Percentiles rank a stretch among this genome's conserved stretches.
These are phyloP conservation scores for Nymphalis c-album DNA, from an alignment of 2,888 invertebrate genomes.

Conservation along the genomic window DNA sequence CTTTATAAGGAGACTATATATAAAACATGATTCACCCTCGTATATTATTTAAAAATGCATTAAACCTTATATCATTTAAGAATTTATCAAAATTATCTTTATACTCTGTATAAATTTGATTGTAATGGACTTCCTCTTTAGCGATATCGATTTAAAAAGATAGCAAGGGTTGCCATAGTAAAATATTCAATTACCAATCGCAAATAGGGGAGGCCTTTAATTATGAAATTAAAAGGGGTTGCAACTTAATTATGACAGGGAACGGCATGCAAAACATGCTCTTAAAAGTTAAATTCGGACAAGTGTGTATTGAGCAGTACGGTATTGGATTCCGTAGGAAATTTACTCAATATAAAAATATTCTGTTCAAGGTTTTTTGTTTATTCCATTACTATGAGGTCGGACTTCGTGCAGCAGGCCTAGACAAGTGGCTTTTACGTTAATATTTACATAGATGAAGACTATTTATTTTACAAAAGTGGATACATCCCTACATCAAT, in stretches of 20 bases:
- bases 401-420: too few species aligned
- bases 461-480: too few species aligned
- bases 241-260: slow-evolving; percentile 34
- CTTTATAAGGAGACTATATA: too few species aligned
- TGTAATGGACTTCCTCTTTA: not conserved
- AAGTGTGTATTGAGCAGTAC: not conserved
- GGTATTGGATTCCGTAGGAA: not conserved
- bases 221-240: slow-evolving; percentile 35
- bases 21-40: too few species aligned
- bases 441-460: too few species aligned
- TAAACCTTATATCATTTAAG: not conserved
- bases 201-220: slow-evolving; percentile 34
- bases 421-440: too few species aligned
- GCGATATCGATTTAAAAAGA: slow-evolving; percentile 11
- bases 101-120: not conserved
- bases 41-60: too few species aligned
- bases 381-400: too few species aligned
- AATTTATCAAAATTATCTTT: not conserved
- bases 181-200: slow-evolving; percentile 35
- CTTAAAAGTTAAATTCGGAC: slow-evolving; percentile 10
- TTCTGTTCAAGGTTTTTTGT: too few species aligned
- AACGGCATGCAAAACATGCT: slow-evolving; percentile 23
- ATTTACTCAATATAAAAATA: too few species aligned
- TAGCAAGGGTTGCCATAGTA: slow-evolving; percentile 31
- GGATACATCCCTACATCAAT: too few species aligned